A percentile compares a stretch with the other conserved stretches of the same genome.
Conservation (phyloP, 2,113 vertebrate species). For the Xiphophorus couchianus region DNA sequence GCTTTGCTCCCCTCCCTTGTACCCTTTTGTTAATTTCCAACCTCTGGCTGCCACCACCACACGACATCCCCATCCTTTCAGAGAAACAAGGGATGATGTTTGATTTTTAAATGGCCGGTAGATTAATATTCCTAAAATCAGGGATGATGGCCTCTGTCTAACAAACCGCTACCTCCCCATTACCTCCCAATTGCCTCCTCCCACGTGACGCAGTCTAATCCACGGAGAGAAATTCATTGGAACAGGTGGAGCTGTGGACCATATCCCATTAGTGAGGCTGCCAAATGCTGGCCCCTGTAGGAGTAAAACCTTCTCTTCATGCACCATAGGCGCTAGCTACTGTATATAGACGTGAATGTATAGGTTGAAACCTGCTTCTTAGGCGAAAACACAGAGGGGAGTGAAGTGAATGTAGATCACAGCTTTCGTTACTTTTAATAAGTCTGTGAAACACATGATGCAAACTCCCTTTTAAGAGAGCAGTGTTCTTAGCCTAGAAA, state of each 20-base stretch:
- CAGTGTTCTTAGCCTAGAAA: constrained; percentile 46
- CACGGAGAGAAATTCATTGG: constrained; percentile 70
- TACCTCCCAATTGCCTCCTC: constrained; percentile 45
- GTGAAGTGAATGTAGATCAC: constrained; percentile 49
- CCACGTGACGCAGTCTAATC: constrained; percentile 59
- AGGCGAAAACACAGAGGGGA: constrained; percentile 39
- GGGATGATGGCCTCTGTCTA: constrained; percentile 65
- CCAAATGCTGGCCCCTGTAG: constrained; percentile 70
- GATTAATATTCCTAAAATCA: constrained; percentile 69
- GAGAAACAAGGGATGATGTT: constrained; percentile 41
- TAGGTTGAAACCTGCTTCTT: constrained; percentile 56
- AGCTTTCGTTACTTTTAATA: constrained; percentile 53
- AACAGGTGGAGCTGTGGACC: constrained; percentile 76
- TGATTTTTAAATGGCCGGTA: constrained; percentile 64
- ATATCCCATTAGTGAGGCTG: constrained; percentile 76
- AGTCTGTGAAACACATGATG: constrained; percentile 45
- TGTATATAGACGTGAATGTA: constrained; percentile 66
- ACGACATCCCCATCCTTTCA: constrained; percentile 1
- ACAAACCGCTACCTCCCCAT: constrained; percentile 63
- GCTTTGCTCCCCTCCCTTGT: constrained; percentile 54
- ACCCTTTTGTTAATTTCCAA: constrained; percentile 63
- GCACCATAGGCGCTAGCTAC: constrained; percentile 63
- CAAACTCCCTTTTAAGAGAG: constrained; percentile 42
- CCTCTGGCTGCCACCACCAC: constrained; percentile 34
- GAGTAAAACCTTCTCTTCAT: constrained; percentile 71